Base-by-base conservation (phyloP, 1,140 invertebrate species). In the Euura saliciscinereae region DNA sequence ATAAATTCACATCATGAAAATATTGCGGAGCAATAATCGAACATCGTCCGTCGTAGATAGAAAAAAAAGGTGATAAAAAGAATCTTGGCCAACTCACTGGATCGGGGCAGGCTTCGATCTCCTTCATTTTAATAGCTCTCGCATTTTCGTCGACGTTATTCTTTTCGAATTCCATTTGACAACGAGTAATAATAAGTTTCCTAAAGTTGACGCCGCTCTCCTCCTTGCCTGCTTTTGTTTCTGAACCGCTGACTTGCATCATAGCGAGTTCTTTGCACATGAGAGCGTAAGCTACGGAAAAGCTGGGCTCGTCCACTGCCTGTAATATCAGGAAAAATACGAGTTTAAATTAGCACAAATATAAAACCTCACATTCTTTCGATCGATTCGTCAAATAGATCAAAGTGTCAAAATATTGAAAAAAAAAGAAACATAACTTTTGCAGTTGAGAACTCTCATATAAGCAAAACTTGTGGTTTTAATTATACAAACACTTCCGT, bases 231-330 rank as follows among this genome's bases (percentile, higher is more conserved):
- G 7, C 8, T 43, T 71, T 82, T 66, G 76, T 68, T 0, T 79
- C 77, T 7, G 71, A 73, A n/a, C 76, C 79, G 45, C 73, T 82
- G 73, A 91, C 91, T 88, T 91, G 90, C 82, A 91, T 90, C 71
- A 83, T 81, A 71, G 84, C 87, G 4, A 93, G 85, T 78, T 92
- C 90, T 82, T 91, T 91, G 79, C 94, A 95, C 89, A 99, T 92
- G 65, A 92, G 89, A 1, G 97, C 97, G 89, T 98, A 99, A 0
- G 94, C 93, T 45, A 94, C 92, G 6, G 96, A 95, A 82, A 98
- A 99, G 81, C n/a, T n/a, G n/a, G 97, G 97, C 84, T 99, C 97
- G 88, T 97, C 94, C 44, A 98, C 93, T 45, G 97, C 97, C 89
- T 92, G 72, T 5, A 78, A 76, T 76, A 75, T 68, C 10, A 66